These are phyloP conservation scores for Drosophila arawakana DNA, from an alignment of 1,140 invertebrate genomes.

Conservation along the genomic window DNA sequence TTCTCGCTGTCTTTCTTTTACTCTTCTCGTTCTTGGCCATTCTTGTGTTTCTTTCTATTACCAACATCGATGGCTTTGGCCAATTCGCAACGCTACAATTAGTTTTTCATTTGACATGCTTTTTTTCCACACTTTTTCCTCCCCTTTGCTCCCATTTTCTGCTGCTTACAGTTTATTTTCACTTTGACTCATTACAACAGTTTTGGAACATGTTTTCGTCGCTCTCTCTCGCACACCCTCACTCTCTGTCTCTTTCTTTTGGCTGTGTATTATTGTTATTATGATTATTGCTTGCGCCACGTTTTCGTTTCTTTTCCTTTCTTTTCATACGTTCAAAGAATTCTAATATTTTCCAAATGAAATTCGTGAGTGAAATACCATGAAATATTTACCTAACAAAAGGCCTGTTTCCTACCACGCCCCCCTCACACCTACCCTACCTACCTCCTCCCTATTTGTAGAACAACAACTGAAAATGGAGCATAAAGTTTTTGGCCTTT, in stretches of 20 bases:
- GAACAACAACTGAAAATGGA: slow-evolving; percentile 24
- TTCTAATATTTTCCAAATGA: slow-evolving; percentile 79
- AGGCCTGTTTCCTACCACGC: slow-evolving; percentile 5
- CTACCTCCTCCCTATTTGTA: background rate
- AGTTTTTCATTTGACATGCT: slow-evolving; percentile 78
- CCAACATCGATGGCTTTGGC: slow-evolving; percentile 64
- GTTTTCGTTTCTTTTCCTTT: slow-evolving; percentile 50
- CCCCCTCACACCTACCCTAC: background rate
- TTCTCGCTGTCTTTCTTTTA: slow-evolving; percentile 26
- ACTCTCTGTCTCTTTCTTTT: background rate
- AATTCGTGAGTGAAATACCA: slow-evolving; percentile 79
- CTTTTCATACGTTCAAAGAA: slow-evolving; percentile 57
- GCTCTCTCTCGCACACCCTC: background rate
- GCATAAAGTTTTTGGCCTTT: slow-evolving; percentile 21
- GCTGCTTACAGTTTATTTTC: slow-evolving; percentile 65
- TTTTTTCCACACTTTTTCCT: slow-evolving; percentile 4
- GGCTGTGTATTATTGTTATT: slow-evolving; percentile 72
- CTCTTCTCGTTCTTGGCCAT: background rate
- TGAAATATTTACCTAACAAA: slow-evolving; percentile 59
- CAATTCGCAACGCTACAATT: slow-evolving; percentile 81
- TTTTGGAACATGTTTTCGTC: slow-evolving; percentile 60
- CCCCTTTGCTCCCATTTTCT: background rate
- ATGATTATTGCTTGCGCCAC: slow-evolving; percentile 75
- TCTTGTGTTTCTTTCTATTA: slow-evolving; percentile 14
- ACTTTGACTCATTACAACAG: slow-evolving; percentile 80